Evolutionary conservation across 2,888 invertebrate genomes (phyloP).

Genomic region (Luperina testacea): DNA sequence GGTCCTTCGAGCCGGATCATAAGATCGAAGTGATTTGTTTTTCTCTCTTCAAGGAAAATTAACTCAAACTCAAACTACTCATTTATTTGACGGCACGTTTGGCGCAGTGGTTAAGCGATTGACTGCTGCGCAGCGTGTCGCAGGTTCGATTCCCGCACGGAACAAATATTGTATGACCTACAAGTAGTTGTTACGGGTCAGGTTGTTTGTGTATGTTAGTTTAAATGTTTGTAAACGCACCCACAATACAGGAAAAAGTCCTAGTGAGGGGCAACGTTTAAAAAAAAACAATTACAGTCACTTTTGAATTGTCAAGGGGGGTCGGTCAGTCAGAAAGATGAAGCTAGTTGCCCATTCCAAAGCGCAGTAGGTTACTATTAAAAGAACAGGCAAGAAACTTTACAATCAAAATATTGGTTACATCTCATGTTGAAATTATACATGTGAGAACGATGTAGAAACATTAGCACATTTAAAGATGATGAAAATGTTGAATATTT

Average conservation of each 20-base stretch:
- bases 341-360: neutral
- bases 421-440: too few relatives aligned
- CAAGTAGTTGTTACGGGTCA: too few relatives aligned
- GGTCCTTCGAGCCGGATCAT: slow-evolving; percentile 26
- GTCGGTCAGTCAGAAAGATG: neutral
- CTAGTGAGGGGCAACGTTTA: too few relatives aligned
- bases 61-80: neutral
- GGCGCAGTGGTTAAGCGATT: too few relatives aligned
- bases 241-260: too few relatives aligned
- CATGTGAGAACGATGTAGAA: neutral
- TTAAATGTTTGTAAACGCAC: too few relatives aligned
- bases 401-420: too few relatives aligned
- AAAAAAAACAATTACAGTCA: neutral
- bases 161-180: too few relatives aligned
- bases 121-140: too few relatives aligned
- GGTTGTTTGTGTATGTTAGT: too few relatives aligned
- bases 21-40: neutral
- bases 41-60: neutral
- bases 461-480: neutral
- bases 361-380: neutral
- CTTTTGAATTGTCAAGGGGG: too few relatives aligned
- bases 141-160: too few relatives aligned
- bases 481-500: neutral
- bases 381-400: neutral
- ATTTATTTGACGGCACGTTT: neutral